These are phyloP conservation scores for Microchirus variegatus DNA, from an alignment of 2,797 vertebrate genomes.

Conservation along the genomic window DNA sequence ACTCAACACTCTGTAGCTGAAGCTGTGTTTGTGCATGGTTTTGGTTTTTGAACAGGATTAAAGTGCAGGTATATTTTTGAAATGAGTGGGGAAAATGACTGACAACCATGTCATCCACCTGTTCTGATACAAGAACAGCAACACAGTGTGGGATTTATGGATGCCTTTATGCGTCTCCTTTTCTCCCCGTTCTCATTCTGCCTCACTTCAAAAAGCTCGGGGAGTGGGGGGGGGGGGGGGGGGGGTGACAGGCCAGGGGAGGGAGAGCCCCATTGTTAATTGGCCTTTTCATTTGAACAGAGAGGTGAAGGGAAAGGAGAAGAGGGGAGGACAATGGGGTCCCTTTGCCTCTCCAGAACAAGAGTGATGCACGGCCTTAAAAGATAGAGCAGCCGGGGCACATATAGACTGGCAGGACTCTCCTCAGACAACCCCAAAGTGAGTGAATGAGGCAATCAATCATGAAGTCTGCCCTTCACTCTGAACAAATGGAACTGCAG, in stretches of 20 bases:
- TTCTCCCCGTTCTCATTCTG: slow-evolving; percentile 50
- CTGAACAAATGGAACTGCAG: slow-evolving; percentile 42
- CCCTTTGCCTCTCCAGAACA: slow-evolving; percentile 77
- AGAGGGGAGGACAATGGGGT: slow-evolving; percentile 83
- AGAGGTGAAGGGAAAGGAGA: slow-evolving; percentile 83
- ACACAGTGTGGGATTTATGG: slow-evolving; percentile 46
- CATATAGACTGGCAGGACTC: slow-evolving; percentile 58
- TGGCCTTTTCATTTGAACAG: slow-evolving; percentile 89
- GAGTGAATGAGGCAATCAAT: slow-evolving; percentile 64
- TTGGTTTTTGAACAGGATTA: slow-evolving; percentile 10
- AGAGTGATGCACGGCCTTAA: slow-evolving; percentile 59
- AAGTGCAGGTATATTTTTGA: neutral
- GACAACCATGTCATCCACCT: slow-evolving; percentile 44
- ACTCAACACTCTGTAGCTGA: slow-evolving; percentile 3
- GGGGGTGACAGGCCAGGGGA: slow-evolving; percentile 76
- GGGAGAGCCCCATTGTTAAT: slow-evolving; percentile 88
- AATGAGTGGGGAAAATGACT: slow-evolving; percentile 1
- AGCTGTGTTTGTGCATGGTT: slow-evolving; percentile 13
- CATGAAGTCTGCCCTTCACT: slow-evolving; percentile 46
- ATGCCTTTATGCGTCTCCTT: slow-evolving; percentile 60
- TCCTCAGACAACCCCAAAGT: slow-evolving; percentile 56
- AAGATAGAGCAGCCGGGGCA: slow-evolving; percentile 53
- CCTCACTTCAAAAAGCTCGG: slow-evolving; percentile 88
- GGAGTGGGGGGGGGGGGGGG: slow-evolving; percentile 77
- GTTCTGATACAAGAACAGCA: slow-evolving; percentile 39